These are phyloP conservation scores for Poecilus cupreus DNA, from an alignment of 2,888 invertebrate species.

Conservation along the genomic window DNA sequence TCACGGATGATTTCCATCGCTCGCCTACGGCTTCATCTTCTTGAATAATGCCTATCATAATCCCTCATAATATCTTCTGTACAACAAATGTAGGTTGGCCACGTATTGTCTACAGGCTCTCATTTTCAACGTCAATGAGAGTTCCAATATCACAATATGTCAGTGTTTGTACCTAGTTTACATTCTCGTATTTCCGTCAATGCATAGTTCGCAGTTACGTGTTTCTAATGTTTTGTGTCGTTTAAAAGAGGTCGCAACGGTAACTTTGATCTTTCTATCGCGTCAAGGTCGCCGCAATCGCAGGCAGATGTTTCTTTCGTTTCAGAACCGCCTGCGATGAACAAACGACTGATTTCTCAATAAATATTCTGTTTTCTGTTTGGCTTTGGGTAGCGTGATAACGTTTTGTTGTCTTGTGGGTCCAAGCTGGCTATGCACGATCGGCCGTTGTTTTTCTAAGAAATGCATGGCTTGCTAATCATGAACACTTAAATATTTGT, in stretches of 20 bases:
- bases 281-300: neutral
- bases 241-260: neutral
- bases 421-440: neutral
- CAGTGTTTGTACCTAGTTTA: too few species aligned
- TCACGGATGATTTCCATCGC: too few species aligned
- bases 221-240: neutral
- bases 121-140: too few species aligned
- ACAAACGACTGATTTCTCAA: neutral
- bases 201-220: neutral
- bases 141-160: too few species aligned
- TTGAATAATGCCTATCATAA: too few species aligned
- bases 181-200: too few species aligned
- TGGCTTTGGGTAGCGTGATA: neutral
- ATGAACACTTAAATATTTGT: too few species aligned
- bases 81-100: too few species aligned
- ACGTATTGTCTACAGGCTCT: too few species aligned
- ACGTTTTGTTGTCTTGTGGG: neutral
- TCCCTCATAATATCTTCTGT: too few species aligned
- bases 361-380: neutral
- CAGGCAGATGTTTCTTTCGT: neutral
- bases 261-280: slow-evolving; percentile 11
- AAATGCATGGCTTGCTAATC: neutral
- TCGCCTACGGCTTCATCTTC: too few species aligned
- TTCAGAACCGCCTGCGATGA: neutral
- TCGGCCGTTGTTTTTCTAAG: neutral